Conservation (phyloP, 2,113 vertebrate species). For the Sporophila hypoxantha region DNA sequence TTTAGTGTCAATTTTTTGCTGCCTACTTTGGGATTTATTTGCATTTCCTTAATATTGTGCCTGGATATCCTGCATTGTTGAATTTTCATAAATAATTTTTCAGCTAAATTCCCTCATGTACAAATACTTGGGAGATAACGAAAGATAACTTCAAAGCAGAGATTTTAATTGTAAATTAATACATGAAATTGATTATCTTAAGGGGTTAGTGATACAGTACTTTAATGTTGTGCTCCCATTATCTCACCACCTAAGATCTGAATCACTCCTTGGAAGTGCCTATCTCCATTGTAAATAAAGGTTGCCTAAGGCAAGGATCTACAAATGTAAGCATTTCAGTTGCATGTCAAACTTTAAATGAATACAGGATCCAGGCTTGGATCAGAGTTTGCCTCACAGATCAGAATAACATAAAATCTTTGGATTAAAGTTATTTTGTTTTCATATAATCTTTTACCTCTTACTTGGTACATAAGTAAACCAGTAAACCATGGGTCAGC, state of each 20-base stretch:
- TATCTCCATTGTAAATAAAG: constrained; percentile 15
- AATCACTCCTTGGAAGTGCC: background rate
- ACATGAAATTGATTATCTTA: constrained; percentile 42
- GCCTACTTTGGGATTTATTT: background rate
- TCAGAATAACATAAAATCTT: background rate
- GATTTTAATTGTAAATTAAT: constrained; percentile 55
- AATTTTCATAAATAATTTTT: constrained; percentile 20
- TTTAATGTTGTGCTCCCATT: background rate
- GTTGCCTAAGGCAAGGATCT: background rate
- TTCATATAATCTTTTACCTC: background rate
- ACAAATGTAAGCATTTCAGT: background rate
- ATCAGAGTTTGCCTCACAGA: background rate
- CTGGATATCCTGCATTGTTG: constrained; percentile 2
- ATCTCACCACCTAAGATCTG: constrained; percentile 33
- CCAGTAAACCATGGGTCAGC: background rate
- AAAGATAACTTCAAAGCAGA: constrained; percentile 47
- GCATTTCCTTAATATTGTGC: background rate
- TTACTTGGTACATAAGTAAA: background rate
- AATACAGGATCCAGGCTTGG: background rate
- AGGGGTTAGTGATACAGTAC: background rate
- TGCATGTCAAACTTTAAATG: background rate
- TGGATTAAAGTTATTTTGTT: background rate
- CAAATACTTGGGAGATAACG: background rate
- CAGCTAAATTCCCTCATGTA: background rate
- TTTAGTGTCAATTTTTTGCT: background rate